Percentiles rank a stretch among this genome's conserved stretches.
Evolutionary conservation across 2,797 vertebrate species (phyloP).

Genomic region (Nasua narica): DNA sequence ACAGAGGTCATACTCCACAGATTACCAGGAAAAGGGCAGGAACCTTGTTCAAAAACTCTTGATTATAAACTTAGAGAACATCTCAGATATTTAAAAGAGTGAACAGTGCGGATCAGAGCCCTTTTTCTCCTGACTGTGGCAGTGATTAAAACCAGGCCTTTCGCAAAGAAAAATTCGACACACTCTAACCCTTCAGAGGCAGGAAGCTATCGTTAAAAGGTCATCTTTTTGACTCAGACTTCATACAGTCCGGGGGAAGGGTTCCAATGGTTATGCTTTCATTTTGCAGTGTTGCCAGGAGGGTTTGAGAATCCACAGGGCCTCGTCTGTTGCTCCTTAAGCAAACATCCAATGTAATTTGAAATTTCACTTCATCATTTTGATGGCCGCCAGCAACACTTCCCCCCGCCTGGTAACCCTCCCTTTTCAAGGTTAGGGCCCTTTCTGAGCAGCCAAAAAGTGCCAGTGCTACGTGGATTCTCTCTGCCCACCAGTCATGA

Average conservation of each 20-base stretch:
- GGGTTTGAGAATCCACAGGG: conserved; percentile 81
- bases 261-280: conserved; percentile 78
- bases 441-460: conserved; percentile 48
- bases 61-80: conserved; percentile 38
- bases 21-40: background rate
- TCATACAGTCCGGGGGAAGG: conserved; percentile 60
- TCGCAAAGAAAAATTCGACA: conserved; percentile 68
- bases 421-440: conserved; percentile 29
- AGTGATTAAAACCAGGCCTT: conserved; percentile 65
- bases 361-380: conserved; percentile 82
- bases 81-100: conserved; percentile 32
- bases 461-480: background rate
- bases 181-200: conserved; percentile 68
- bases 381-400: conserved; percentile 70
- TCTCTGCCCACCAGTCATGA: background rate
- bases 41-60: background rate
- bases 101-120: conserved; percentile 31
- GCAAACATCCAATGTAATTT: conserved; percentile 83
- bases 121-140: conserved; percentile 45
- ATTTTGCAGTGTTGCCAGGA: conserved; percentile 76
- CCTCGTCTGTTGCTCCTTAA: conserved; percentile 83
- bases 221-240: conserved; percentile 74
- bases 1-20: background rate
- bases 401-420: conserved; percentile 38
- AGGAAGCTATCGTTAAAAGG: conserved; percentile 76